A percentile compares a stretch with the other conserved stretches of the same genome.
Evolutionary conservation across 2,797 vertebrate genomes (phyloP).

Genomic region (Erpetoichthys calabaricus): DNA sequence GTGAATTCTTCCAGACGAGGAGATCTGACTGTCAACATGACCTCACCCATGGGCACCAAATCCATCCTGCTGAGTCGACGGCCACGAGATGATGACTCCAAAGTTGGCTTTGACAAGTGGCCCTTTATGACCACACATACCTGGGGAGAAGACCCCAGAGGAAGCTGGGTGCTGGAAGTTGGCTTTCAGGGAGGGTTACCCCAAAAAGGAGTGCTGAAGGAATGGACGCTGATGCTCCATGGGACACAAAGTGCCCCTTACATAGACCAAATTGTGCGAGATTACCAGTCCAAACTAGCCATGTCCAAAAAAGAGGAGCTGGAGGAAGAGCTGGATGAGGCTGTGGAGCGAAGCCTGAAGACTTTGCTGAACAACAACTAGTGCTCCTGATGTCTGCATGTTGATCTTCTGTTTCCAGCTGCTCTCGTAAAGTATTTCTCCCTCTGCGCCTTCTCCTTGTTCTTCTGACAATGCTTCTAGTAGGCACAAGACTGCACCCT

Average conservation of each 20-base stretch:
- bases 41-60: conserved; percentile 93
- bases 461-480: neutral
- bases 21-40: conserved; percentile 95
- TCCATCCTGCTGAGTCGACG: conserved; percentile 90
- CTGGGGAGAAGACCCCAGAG: conserved; percentile 96
- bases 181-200: conserved; percentile 67
- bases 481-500: too few relatives aligned
- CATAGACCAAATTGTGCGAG: conserved; percentile 93
- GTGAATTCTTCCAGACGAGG: conserved; percentile 83
- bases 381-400: conserved; percentile 41
- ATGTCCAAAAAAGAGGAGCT: conserved; percentile 99
- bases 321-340: conserved; percentile 94
- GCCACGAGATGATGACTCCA: conserved; percentile 84
- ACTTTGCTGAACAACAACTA: conserved; percentile 88
- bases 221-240: conserved; percentile 97
- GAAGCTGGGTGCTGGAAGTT: conserved; percentile 85
- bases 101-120: conserved; percentile 98
- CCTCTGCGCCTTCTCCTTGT: neutral
- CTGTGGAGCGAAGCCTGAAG: conserved; percentile 88
- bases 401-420: conserved; percentile 20
- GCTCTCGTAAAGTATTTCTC: conserved; percentile 10
- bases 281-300: conserved; percentile 97
- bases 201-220: conserved; percentile 78
- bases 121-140: conserved; percentile 98
- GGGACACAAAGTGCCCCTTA: conserved; percentile 96